Conservation (phyloP, 2,797 vertebrate species). For the Enteromius trimaculatus region DNA sequence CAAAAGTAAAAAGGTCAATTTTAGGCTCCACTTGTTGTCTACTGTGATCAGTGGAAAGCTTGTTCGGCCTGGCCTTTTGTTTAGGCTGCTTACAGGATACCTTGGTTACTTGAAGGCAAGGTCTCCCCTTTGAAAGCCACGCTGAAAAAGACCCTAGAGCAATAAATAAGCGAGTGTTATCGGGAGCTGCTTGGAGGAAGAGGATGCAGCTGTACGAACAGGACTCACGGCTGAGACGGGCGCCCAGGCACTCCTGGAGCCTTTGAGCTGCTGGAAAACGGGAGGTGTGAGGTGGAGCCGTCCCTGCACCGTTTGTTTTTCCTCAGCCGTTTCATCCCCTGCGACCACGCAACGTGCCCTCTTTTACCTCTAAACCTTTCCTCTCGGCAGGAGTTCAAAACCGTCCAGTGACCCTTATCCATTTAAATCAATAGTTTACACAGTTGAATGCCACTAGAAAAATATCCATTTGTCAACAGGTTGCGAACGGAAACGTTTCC, state of each 20-base stretch:
- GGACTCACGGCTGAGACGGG: slow-evolving; percentile 72
- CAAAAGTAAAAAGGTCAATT: slow-evolving; percentile 40
- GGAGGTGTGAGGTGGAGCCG: slow-evolving; percentile 71
- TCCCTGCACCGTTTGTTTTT: slow-evolving; percentile 77
- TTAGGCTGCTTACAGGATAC: slow-evolving; percentile 59
- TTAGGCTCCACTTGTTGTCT: slow-evolving; percentile 46
- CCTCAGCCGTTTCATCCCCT: slow-evolving; percentile 74
- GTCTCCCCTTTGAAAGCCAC: slow-evolving; percentile 74
- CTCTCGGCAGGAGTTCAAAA: slow-evolving; percentile 64
- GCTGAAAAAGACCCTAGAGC: slow-evolving; percentile 73
- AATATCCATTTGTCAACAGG: slow-evolving; percentile 55
- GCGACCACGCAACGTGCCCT: slow-evolving; percentile 61
- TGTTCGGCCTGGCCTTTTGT: slow-evolving; percentile 52
- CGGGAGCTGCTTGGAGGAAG: slow-evolving; percentile 80
- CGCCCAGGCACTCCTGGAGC: slow-evolving; percentile 76
- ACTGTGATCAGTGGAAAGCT: slow-evolving; percentile 46
- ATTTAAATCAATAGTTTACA: slow-evolving; percentile 56
- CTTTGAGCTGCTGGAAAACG: slow-evolving; percentile 78
- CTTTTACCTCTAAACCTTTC: slow-evolving; percentile 60
- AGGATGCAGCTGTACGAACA: slow-evolving; percentile 86
- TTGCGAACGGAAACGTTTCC: slow-evolving; percentile 27
- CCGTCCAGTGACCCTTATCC: slow-evolving; percentile 57
- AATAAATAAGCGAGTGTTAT: slow-evolving; percentile 86
- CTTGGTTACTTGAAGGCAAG: slow-evolving; percentile 59
- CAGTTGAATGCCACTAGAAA: slow-evolving; percentile 44